These are phyloP conservation scores for Thymallus thymallus DNA, from an alignment of 2,113 vertebrate species.

Conservation along the genomic window DNA sequence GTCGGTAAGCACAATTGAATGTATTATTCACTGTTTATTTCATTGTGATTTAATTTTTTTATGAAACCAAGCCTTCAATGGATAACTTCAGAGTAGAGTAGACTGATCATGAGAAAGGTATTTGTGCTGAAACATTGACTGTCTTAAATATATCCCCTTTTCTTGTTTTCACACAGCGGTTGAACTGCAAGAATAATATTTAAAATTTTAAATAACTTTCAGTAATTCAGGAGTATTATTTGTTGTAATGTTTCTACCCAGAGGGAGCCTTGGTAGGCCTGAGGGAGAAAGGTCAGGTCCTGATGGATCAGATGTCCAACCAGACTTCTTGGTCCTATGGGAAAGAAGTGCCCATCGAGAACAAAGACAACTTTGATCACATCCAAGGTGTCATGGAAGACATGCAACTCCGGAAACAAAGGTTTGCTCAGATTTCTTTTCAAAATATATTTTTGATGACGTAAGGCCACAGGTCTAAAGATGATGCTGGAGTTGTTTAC, in stretches of 20 bases:
- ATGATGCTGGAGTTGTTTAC: too few relatives aligned
- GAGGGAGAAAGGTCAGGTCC: slow-evolving; percentile 89
- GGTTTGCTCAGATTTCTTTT: slow-evolving; percentile 60
- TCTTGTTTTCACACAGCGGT: too few relatives aligned
- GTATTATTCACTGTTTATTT: background rate
- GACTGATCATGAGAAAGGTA: too few relatives aligned
- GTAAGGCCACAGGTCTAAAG: too few relatives aligned
- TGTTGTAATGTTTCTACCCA: slow-evolving; percentile 22
- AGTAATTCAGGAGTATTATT: too few relatives aligned
- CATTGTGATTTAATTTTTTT: background rate
- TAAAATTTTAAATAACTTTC: too few relatives aligned
- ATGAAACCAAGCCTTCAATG: too few relatives aligned
- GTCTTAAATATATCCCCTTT: too few relatives aligned
- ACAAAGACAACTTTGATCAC: slow-evolving; percentile 92
- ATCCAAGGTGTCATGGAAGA: slow-evolving; percentile 97
- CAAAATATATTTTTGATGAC: too few relatives aligned
- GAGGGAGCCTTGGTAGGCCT: slow-evolving; percentile 79
- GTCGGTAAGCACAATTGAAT: slow-evolving; percentile 80
- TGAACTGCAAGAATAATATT: background rate
- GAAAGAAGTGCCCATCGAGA: slow-evolving; percentile 85
- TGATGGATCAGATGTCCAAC: slow-evolving; percentile 92
- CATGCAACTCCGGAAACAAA: slow-evolving; percentile 98
- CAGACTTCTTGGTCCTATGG: slow-evolving; percentile 88
- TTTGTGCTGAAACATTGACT: too few relatives aligned
- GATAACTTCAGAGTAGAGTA: too few relatives aligned